Conservation (phyloP, 2,888 invertebrate genomes). For the Sipunculus nudus region DNA sequence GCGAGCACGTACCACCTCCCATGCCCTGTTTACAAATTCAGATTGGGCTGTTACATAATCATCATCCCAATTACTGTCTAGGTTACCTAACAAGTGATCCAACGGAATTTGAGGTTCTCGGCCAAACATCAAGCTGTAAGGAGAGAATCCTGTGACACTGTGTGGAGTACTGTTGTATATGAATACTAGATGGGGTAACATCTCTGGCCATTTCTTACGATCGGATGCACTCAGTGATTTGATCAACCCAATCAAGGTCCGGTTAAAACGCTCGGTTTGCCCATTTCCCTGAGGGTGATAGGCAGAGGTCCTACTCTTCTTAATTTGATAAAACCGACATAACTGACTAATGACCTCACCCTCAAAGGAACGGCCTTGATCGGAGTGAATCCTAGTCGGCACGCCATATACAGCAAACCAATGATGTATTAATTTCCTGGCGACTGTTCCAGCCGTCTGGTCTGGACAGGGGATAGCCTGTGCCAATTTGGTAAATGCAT, state of each 20-base stretch:
- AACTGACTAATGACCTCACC: neutral
- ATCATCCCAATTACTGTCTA: too few relatives aligned
- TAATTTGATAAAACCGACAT: neutral
- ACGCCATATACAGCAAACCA: conserved; percentile 32
- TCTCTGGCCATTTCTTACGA: conserved; percentile 34
- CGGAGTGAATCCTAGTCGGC: conserved; percentile 1
- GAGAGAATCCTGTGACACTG: conserved; percentile 1
- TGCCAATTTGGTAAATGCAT: conserved; percentile 32
- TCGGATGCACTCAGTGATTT: conserved; percentile 22
- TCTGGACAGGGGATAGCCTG: conserved; percentile 27
- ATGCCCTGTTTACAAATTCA: too few relatives aligned
- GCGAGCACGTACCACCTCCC: too few relatives aligned
- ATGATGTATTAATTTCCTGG: conserved; percentile 25
- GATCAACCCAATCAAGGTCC: conserved; percentile 34
- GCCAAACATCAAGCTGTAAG: conserved; percentile 9
- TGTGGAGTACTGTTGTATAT: conserved; percentile 14
- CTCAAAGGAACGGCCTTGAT: conserved; percentile 11
- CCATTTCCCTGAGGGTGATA: conserved; percentile 31
- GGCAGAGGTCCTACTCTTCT: conserved; percentile 6
- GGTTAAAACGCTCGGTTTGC: conserved; percentile 41
- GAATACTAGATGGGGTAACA: conserved; percentile 31
- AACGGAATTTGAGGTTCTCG: conserved; percentile 1
- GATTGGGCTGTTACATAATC: too few relatives aligned
- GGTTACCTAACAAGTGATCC: too few relatives aligned
- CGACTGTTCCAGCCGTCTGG: conserved; percentile 26